A percentile compares a stretch with the other conserved stretches of the same genome.
These are phyloP conservation scores for Arctocebus calabarensis DNA, from an alignment of 2,797 vertebrate genomes.

Conservation along the genomic window DNA sequence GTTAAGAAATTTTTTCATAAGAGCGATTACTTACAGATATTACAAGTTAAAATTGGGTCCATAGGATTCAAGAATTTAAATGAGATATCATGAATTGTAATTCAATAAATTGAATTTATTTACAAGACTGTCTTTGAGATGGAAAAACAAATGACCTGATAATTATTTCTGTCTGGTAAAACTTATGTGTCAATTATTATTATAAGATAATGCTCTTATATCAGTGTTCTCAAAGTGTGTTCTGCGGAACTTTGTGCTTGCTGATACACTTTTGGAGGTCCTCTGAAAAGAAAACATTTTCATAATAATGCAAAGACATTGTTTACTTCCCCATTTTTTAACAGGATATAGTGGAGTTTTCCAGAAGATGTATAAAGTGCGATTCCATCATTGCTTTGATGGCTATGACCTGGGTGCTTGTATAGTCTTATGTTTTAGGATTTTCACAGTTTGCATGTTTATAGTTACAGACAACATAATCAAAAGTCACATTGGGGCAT, in stretches of 20 bases:
- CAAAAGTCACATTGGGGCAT: background rate
- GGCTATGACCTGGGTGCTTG: background rate
- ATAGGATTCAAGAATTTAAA: slow-evolving; percentile 38
- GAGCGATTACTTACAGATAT: background rate
- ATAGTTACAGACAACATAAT: background rate
- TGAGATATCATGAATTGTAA: background rate
- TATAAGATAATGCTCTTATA: background rate
- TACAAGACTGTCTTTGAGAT: background rate
- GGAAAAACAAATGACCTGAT: slow-evolving; percentile 22
- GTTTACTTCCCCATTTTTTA: background rate
- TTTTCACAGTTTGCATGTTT: background rate
- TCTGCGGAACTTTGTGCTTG: background rate
- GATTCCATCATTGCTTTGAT: background rate
- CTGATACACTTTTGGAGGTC: background rate
- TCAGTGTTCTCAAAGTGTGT: background rate
- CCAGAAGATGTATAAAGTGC: background rate
- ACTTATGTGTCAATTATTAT: background rate
- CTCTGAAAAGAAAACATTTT: background rate
- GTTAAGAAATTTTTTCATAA: slow-evolving; percentile 9
- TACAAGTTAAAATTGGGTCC: background rate
- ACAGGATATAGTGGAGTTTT: background rate
- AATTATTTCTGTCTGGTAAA: slow-evolving; percentile 13
- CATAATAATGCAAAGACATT: background rate
- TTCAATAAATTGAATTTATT: background rate
- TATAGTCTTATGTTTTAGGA: background rate